A percentile compares a stretch with the other conserved stretches of the same genome.
Evolutionary conservation across 1,140 invertebrate genomes (phyloP).

Genomic region (Drosophila carrolli): DNA sequence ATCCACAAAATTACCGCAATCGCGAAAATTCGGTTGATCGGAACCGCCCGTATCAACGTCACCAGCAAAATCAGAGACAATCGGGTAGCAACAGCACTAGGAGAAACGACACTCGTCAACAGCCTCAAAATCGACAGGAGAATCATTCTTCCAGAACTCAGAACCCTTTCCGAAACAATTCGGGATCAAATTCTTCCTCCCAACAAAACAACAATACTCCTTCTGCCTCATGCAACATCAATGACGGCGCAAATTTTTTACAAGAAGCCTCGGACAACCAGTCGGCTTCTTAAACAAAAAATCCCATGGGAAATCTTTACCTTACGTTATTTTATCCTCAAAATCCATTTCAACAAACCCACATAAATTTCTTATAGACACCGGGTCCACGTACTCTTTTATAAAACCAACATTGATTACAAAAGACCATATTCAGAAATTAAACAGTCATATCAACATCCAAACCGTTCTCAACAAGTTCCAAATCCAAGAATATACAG

Average conservation of each 20-base stretch:
- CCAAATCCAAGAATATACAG: conserved; percentile 8
- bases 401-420: not conserved
- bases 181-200: not conserved
- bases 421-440: not conserved
- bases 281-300: conserved; percentile 3
- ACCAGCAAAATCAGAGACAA: too few relatives aligned
- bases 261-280: conserved; percentile 2
- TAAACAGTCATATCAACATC: not conserved
- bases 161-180: conserved; percentile 1
- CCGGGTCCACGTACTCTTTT: conserved; percentile 2
- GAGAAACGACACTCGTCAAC: too few relatives aligned
- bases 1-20: too few relatives aligned
- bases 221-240: conserved; percentile 11
- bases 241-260: conserved; percentile 8
- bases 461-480: not conserved
- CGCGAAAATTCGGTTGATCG: too few relatives aligned
- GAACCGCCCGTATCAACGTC: too few relatives aligned
- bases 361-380: conserved; percentile 1
- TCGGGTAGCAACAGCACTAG: not conserved
- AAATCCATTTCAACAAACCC: not conserved
- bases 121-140: not conserved
- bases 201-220: not conserved
- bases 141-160: not conserved
- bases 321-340: not conserved
- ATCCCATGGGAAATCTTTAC: conserved; percentile 2